Base-by-base conservation (phyloP, 2,113 vertebrate genomes). In the Aptenodytes forsteri region DNA sequence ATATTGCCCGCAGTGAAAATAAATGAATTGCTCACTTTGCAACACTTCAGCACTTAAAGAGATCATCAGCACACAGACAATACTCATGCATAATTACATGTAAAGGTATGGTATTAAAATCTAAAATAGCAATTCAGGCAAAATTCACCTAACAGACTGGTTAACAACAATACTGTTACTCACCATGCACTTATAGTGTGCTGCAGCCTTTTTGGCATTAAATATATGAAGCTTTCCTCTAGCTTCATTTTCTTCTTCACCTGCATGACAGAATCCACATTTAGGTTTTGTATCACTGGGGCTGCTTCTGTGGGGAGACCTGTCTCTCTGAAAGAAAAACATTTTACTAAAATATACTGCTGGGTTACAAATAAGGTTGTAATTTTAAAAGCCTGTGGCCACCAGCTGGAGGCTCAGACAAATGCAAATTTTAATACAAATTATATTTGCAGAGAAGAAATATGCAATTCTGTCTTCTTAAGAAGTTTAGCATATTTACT, bases 141-240 rank as follows among this genome's bases (percentile, higher is more conserved):
- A 54, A 89, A 92, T 65, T 76, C 56, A 92, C 26, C 32, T 38
- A 73, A 83, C 1, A 38, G 27, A 44, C 29, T 90, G 42, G 52
- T 42, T 91, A 61, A 66, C 67, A 86, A 46, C 73, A 90, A 21
- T 3, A n/a, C 19, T 26, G 21, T 66, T 76, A 95, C 99, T 98
- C 98, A 99, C 99, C 99, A 99, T 99, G 98, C 99, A 99, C 98
- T 99, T 99, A 98, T 99, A 99, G 97, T 99, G 99, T 50, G 99
- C 99, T 23, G 99, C 99, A 97, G 99, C 99, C 97, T 99, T 99
- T 98, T 99, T 99, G 96, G 99, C 99, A 98, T 99, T 99, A 98
- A 99, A 99, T 44, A 98, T 98, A 96, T 99, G 99, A 95, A 99
- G 99, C 97, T 99, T 98, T 94, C 99, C 99, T 92, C 99, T 98